A percentile compares a stretch with the other conserved stretches of the same genome.
Conservation (phyloP, 2,113 vertebrate species). For the Colinus virginianus region DNA sequence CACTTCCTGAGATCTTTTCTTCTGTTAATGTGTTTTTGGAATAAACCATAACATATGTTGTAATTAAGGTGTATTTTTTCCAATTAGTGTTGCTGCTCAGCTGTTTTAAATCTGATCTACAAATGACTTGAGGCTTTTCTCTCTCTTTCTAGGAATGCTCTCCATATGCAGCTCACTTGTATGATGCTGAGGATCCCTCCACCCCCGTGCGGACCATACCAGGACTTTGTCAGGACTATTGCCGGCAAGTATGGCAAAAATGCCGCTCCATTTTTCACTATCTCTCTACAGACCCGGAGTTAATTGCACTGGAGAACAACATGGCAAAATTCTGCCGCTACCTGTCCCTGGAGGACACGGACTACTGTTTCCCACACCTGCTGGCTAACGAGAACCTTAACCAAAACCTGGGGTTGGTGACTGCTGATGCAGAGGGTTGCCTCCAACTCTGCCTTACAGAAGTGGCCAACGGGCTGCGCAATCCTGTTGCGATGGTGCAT, state of each 20-base stretch:
- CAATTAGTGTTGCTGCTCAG: neutral
- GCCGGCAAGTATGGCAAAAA: constrained; percentile 81
- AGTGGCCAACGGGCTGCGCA: constrained; percentile 89
- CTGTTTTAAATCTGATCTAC: constrained; percentile 16
- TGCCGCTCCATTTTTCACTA: constrained; percentile 82
- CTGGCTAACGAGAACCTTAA: constrained; percentile 84
- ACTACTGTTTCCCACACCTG: constrained; percentile 94
- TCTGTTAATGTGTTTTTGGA: neutral
- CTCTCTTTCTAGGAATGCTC: constrained; percentile 88
- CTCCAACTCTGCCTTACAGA: constrained; percentile 92
- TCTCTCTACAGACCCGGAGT: constrained; percentile 79
- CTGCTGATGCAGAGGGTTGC: constrained; percentile 83
- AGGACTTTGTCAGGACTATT: constrained; percentile 93
- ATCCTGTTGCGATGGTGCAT: constrained; percentile 93
- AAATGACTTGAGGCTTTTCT: neutral
- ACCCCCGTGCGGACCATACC: constrained; percentile 87
- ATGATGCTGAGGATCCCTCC: constrained; percentile 89
- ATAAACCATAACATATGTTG: neutral
- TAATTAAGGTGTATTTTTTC: constrained; percentile 15
- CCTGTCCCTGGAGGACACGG: constrained; percentile 84
- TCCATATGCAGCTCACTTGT: constrained; percentile 94
- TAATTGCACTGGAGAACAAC: constrained; percentile 78
- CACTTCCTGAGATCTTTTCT: neutral
- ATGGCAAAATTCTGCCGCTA: constrained; percentile 80
- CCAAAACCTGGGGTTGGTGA: constrained; percentile 87